Conservation (phyloP, 2,797 vertebrate species). For the Scomberomorus guttatus region DNA sequence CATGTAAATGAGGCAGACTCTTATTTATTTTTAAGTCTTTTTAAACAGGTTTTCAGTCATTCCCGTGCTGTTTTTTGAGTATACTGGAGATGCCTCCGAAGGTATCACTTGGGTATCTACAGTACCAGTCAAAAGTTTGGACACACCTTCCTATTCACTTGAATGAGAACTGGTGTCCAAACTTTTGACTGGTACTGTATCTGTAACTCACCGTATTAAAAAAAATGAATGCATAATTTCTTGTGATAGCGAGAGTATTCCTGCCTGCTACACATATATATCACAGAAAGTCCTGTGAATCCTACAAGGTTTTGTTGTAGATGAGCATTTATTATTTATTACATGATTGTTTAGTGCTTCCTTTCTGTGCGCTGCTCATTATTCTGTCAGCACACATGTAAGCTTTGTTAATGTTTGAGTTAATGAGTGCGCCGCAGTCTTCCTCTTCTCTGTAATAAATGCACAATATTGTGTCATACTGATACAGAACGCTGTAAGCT, state of each 20-base stretch:
- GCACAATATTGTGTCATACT: neutral
- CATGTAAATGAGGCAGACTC: neutral
- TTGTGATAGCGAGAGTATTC: neutral
- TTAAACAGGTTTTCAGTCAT: neutral
- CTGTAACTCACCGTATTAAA: neutral
- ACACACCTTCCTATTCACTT: too few relatives aligned
- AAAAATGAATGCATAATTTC: conserved; percentile 2
- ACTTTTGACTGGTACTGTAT: neutral
- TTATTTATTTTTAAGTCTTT: neutral
- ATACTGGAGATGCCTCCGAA: neutral
- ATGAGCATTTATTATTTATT: conserved; percentile 20
- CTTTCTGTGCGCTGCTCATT: neutral
- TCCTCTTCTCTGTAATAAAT: neutral
- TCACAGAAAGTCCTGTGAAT: conserved; percentile 6
- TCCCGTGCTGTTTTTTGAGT: neutral
- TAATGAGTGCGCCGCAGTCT: neutral
- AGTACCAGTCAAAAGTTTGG: too few relatives aligned
- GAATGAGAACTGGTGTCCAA: too few relatives aligned
- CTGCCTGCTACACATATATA: neutral
- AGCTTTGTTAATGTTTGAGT: neutral
- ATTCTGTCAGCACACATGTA: neutral
- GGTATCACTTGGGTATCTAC: neutral
- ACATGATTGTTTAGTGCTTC: neutral
- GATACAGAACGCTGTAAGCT: neutral
- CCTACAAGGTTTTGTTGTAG: neutral